phyloP scores from a whole-genome alignment of 1,140 invertebrate species.

The Globodera ellingtonae region DNA sequence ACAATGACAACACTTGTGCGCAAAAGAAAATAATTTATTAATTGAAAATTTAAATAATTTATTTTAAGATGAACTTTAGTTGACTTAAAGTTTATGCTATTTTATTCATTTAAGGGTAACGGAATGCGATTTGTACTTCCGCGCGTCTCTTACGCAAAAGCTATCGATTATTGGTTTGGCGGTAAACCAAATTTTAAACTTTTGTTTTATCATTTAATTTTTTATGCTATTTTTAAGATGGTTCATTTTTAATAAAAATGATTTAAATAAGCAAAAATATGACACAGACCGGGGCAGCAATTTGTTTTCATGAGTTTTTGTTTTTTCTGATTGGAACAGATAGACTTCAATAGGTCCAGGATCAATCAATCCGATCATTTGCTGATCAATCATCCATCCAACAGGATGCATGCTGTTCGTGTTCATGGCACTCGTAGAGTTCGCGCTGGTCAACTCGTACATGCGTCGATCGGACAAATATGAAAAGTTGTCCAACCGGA shows the following conservation, averaged over 20 bases:
- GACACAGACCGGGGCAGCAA: background rate
- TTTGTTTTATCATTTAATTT: background rate
- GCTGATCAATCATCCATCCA: too few relatives aligned
- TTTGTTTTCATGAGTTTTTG: slow-evolving; percentile 22
- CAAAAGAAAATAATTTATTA: slow-evolving; percentile 1
- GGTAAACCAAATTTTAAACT: slow-evolving; percentile 21
- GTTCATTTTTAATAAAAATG: too few relatives aligned
- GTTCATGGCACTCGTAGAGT: slow-evolving; percentile 58
- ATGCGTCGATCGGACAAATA: slow-evolving; percentile 61
- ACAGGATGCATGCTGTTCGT: slow-evolving; percentile 51
- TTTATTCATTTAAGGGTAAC: slow-evolving; percentile 37
- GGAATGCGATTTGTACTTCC: slow-evolving; percentile 51
- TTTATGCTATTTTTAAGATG: too few relatives aligned
- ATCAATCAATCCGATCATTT: too few relatives aligned
- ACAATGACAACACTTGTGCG: slow-evolving; percentile 59
- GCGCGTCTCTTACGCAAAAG: slow-evolving; percentile 50
- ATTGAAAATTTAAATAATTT: background rate
- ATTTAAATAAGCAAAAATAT: too few relatives aligned
- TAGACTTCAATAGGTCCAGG: too few relatives aligned
- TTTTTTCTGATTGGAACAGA: background rate
- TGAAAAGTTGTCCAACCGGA: slow-evolving; percentile 49
- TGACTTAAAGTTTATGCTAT: background rate
- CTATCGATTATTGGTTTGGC: slow-evolving; percentile 52
- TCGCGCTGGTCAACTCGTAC: slow-evolving; percentile 60
- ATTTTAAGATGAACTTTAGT: too few relatives aligned